A percentile compares a stretch with the other conserved stretches of the same genome.
These are phyloP conservation scores for Phylloscopus collybita DNA, from an alignment of 2,797 vertebrate species.

Conservation along the genomic window DNA sequence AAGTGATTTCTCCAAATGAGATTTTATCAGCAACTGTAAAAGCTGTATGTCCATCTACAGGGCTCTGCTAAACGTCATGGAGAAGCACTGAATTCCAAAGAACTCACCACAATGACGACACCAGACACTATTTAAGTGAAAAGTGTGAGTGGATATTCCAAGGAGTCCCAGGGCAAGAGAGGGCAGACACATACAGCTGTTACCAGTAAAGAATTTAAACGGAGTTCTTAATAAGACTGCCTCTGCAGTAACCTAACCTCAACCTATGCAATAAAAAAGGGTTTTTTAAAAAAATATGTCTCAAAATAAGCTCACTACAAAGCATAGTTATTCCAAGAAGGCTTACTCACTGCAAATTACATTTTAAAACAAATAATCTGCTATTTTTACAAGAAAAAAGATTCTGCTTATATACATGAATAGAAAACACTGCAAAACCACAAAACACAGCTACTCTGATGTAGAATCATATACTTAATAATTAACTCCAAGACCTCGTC, in stretches of 20 bases:
- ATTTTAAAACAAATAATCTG: neutral
- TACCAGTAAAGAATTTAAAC: neutral
- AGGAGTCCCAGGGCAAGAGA: neutral
- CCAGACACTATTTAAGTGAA: neutral
- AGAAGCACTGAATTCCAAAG: neutral
- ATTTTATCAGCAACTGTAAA: neutral
- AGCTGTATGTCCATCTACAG: neutral
- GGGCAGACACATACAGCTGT: neutral
- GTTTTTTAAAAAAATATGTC: neutral
- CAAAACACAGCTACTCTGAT: neutral
- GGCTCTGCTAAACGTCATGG: neutral
- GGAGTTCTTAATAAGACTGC: neutral
- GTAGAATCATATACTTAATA: neutral
- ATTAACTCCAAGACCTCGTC: neutral
- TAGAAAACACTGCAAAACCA: neutral
- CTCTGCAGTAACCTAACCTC: neutral
- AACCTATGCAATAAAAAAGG: accelerated
- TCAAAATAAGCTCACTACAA: neutral
- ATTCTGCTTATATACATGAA: neutral
- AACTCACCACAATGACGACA: neutral
- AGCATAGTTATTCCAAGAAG: neutral
- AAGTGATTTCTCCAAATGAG: neutral
- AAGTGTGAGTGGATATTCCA: neutral
- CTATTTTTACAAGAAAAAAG: neutral
- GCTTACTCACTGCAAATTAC: neutral